phyloP scores from a whole-genome alignment of 2,797 vertebrate genomes.

The Lithobates sylvaticus region DNA sequence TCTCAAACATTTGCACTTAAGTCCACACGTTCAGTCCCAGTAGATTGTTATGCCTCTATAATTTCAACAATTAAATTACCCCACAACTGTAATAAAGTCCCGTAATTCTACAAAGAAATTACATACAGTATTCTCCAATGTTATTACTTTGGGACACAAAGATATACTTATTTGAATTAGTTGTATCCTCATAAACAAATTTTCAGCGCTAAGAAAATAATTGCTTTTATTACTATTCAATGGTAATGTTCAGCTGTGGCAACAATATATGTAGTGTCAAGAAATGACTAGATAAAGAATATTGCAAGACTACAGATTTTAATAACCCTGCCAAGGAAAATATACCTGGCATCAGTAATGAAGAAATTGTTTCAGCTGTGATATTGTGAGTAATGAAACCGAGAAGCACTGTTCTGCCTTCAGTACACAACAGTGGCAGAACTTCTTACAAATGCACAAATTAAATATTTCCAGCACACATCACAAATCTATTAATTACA shows the following conservation, averaged over 20 bases:
- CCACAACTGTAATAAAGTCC: conserved; percentile 21
- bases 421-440: background rate
- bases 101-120: conserved; percentile 8
- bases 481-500: background rate
- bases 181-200: conserved; percentile 30
- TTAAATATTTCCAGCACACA: background rate
- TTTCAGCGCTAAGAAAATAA: conserved; percentile 58
- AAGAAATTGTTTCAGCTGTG: background rate
- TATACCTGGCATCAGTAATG: conserved; percentile 15
- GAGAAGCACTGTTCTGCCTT: conserved; percentile 9
- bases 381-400: conserved; percentile 24
- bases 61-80: background rate
- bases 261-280: conserved; percentile 42
- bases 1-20: too few species aligned
- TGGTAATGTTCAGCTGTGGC: conserved; percentile 24
- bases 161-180: conserved; percentile 23
- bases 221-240: conserved; percentile 54
- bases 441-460: background rate
- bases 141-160: conserved; percentile 28
- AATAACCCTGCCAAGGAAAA: conserved; percentile 48
- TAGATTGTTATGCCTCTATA: background rate
- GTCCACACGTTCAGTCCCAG: too few species aligned
- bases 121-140: conserved; percentile 7
- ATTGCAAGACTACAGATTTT: conserved; percentile 48
- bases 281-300: conserved; percentile 49